These are phyloP conservation scores for Hippocampus barbouri DNA, from an alignment of 2,113 vertebrate genomes.

Conservation along the genomic window DNA sequence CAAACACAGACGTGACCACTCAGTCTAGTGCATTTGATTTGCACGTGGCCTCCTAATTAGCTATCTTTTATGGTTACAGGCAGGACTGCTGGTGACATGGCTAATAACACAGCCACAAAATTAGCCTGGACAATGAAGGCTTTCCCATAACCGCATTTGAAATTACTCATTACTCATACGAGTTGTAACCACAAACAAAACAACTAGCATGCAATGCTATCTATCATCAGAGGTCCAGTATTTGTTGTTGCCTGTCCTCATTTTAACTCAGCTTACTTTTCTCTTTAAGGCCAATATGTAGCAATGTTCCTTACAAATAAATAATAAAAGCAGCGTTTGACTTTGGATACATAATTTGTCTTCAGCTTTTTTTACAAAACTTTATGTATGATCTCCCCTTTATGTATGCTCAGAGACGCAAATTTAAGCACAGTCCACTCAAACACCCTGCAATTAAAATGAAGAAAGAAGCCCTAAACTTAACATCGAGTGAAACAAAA, in stretches of 20 bases:
- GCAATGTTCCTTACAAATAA: not conserved
- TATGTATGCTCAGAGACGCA: not conserved
- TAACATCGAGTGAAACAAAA: not conserved
- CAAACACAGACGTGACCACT: slow-evolving; percentile 83
- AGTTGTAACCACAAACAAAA: slow-evolving; percentile 3
- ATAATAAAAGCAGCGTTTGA: not conserved
- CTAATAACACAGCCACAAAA: slow-evolving; percentile 61
- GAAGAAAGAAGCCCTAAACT: no score
- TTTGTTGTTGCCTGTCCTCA: not conserved
- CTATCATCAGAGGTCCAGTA: not conserved
- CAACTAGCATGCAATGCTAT: not conserved
- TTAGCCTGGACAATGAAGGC: slow-evolving; percentile 51
- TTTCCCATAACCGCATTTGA: slow-evolving; percentile 50
- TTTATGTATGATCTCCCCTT: not conserved
- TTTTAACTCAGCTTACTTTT: not conserved
- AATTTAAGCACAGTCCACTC: not conserved
- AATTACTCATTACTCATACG: slow-evolving; percentile 25
- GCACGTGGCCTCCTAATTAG: slow-evolving; percentile 89
- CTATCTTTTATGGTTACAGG: slow-evolving; percentile 89
- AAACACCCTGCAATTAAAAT: not conserved
- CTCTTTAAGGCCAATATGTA: no score
- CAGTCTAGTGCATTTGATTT: slow-evolving; percentile 90
- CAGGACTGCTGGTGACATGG: slow-evolving; percentile 88
- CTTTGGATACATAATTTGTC: not conserved
- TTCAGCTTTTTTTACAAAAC: not conserved